Evolutionary conservation across 2,888 invertebrate species (phyloP), one percentile per base, ranked within the genome.

Genomic region (Drosophila quinaria): DNA sequence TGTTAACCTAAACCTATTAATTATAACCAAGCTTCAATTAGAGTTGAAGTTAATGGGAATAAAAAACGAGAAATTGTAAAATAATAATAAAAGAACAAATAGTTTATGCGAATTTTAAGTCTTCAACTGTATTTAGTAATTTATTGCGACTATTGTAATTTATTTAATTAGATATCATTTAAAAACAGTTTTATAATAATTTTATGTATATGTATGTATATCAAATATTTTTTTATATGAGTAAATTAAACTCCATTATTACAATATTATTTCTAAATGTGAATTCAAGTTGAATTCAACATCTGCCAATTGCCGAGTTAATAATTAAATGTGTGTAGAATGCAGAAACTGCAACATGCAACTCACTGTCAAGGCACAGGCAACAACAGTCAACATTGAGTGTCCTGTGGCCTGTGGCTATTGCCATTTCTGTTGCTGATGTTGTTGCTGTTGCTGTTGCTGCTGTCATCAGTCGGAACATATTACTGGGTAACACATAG

Each of bases 321-420:
- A 56, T 74, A 50, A 59, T 70, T 42, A 37, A 59, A 49, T 55
- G 69, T 78, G 58, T 41, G 51, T 47, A 41, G 1, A 25, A 15
- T 29, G 39, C 50, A 47, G 39, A 61, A 65, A 44, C 25, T 35
- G 6, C 46, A 10, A 17, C 37, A 15, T 17, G 41, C 41, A 41
- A 65, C 46, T 66, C 37, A 65, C 46, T 66, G 62, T 59, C 64
- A 63, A 44, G 22, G 39, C 44, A 51, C 22, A 54, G 61, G 61
- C 74, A 13, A 46, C 41, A 51, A 51, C 63, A 61, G 15, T 50
- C 41, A 51, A 51, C 63, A 61, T 25, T 22, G 44, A 64, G 64
- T 59, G 59, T 65, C 39, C 61, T 68, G 64, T 50, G 58, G 70
- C 49, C 49, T 70, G 60, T 65, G 74, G 63, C 56, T 80, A 31